Evolutionary conservation across 2,888 invertebrate species (phyloP), one percentile per base, ranked within the genome.

Genomic region (Trisateles emortualis): DNA sequence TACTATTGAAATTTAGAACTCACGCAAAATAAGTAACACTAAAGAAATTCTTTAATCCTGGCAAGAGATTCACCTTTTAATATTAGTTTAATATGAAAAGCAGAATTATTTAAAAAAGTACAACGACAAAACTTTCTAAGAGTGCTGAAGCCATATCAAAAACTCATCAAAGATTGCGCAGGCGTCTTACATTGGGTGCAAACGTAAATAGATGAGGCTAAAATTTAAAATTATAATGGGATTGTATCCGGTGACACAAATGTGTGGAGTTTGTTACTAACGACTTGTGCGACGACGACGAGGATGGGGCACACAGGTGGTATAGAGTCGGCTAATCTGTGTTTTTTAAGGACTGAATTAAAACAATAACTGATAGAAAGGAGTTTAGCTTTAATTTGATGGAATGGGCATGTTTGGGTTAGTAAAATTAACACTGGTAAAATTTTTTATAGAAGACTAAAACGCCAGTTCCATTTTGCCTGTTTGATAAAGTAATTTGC

Each of bases 211-310:
- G 86, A 90, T 90, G 90, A 84, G 90, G 88, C 87, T 87, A 88
- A 87, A 90, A 92, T 92, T 92, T 92, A 92, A 92, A 92, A 92
- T 92, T 92, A 92, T 92, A 92, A 92, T 92, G 84, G 91, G 89
- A 85, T 89, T 90, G 92, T 92, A 92, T 92, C 92, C 92, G 92
- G 92, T 92, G 92, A 92, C 92, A 91, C 86, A 92, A 92, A 92
- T 92, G 92, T 92, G 92, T 90, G 85, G 92, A 92, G 92, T 92
- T 92, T 92, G 92, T 92, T 92, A 88, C 92, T 92, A 92, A 92
- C 92, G 92, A 92, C 92, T 92, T 92, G 84, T 84, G 88, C 82
- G 76, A 88, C 87, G 88, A 85, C 81, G 86, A 83, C 81, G 85
- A 76, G 75, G 79, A 71, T 63, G 67, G 14, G 35, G 82, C 26